Base-by-base conservation (phyloP, 2,113 vertebrate genomes). In the Oryzias celebensis region DNA sequence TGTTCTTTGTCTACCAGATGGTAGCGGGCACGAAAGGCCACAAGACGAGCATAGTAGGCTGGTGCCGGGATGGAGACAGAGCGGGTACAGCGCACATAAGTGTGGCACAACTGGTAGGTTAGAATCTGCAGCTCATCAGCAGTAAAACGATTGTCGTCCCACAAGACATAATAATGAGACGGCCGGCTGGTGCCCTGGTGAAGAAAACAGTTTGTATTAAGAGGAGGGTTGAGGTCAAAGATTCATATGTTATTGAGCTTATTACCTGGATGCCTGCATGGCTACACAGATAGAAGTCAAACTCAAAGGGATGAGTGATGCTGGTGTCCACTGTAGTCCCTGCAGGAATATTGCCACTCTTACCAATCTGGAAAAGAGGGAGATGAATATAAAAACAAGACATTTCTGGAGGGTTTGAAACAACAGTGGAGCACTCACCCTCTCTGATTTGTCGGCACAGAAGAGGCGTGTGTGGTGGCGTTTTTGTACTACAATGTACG, bases 1-100 rank as follows among this genome's bases (percentile, higher is more conserved):
- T 99, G 97, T 85, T 99, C 97, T 88, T 99, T 99, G 93, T 99
- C 97, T 90, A 99, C 97, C n/a, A 99, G 93, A 85, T 99, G 97
- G 80, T 99, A 99, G 68, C 97, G 94, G 78, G 97, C 97, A 72
- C 97, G 93, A 90, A 99, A 99, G 78, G 97, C 97, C 83, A 99
- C 97, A 41, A 99, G 93, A 64, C 95, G 94, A 85, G 97, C 97
- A 53, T 99, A 99, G 91, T 99, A 99, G 58, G 97, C 97, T 62
- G 97, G 97, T 24, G 97, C 97, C 1, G 97, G 97, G 87, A 99
- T 99, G 85, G 97, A 99, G 65, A 99, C 97, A 0, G 97, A 99
- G 57, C 97, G 94, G 41, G 97, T 98, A 69, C 97, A 99, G 83
- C 97, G 96, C 83, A 99, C 97, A 0, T 99, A 98, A 0, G 97